A percentile compares a stretch with the other conserved stretches of the same genome.
These are phyloP conservation scores for Metaphire vulgaris DNA, from an alignment of 1,140 invertebrate species.

Conservation along the genomic window DNA sequence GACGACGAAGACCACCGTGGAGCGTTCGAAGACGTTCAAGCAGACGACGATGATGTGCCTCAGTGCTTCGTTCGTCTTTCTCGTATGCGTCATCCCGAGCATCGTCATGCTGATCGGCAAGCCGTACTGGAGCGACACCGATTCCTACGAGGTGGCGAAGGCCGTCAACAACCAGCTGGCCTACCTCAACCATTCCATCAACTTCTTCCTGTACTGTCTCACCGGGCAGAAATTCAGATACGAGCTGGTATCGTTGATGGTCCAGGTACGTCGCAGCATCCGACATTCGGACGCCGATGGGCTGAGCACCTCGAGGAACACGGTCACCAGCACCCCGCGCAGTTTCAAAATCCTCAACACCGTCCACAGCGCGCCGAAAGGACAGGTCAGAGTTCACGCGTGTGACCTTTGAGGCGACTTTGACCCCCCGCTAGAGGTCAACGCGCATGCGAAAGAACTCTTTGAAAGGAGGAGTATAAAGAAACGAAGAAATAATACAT, in stretches of 20 bases:
- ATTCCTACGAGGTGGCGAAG: constrained; percentile 25
- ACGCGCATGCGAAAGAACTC: background rate
- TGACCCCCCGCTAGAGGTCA: background rate
- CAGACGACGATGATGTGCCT: constrained; percentile 29
- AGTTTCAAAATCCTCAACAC: background rate
- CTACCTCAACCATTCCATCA: constrained; percentile 34
- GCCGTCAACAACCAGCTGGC: constrained; percentile 28
- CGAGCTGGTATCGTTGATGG: constrained; percentile 28
- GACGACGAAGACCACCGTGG: background rate
- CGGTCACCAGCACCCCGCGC: background rate
- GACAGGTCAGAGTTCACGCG: background rate
- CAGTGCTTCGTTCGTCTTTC: constrained; percentile 26
- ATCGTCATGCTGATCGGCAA: constrained; percentile 30
- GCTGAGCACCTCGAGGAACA: background rate
- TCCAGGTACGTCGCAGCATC: background rate
- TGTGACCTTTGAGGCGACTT: background rate
- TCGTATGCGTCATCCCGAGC: constrained; percentile 28
- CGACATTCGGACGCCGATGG: background rate
- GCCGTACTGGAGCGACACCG: constrained; percentile 25
- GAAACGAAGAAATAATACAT: too few species aligned
- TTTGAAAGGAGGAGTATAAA: too few species aligned
- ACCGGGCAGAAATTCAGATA: constrained; percentile 32
- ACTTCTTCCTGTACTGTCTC: constrained; percentile 35
- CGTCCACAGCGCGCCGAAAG: background rate
- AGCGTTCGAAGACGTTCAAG: too few species aligned